Evolutionary conservation across 2,888 invertebrate species (phyloP), one percentile per base, ranked within the genome.

Genomic region (Nipponacmea schrenckii): DNA sequence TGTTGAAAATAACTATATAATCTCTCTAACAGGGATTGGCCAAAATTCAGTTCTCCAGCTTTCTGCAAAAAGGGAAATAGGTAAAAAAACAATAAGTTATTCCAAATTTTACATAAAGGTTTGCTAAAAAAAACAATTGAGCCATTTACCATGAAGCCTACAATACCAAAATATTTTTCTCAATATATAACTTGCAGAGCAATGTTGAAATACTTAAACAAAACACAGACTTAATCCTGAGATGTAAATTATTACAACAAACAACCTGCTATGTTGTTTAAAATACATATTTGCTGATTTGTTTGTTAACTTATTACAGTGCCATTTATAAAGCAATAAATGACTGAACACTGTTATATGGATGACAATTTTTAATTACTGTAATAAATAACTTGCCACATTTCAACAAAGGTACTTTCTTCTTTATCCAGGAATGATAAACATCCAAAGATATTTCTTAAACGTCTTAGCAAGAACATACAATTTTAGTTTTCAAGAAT

Each of bases 11-110:
- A 91, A 1, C 91, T 90, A 80, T 93, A 91, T 17, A 95, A 91
- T 14, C 96, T 92, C 14, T 93, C 92, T 89, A 96, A 96, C 72
- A 96, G 88, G 7, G 96, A 96, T 78, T 92, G 92, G 64, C 92
- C 93, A 64, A 94, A 91, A 0, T 93, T 93, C 80, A 92, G 91
- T 26, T 92, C 90, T 82, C 92, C 92, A 0, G 95, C 94, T 80
- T 92, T 91, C 93, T 95, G 89, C 26, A 88, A 88, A 68, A 39
- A 46, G 20, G 20, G 68, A 24, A 66, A 24, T n/a, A n/a, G 10
- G 10, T 39, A 39, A 39, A 5, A 39, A 63, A 62, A 64, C 24
- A 0, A 56, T 56, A 3, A 8, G n/a, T 62, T 17, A n/a, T 46
- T 0, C 10, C 15, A 46, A 20, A 12, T 20, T 5, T 10, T 20